Conservation (phyloP, 2,797 vertebrate species). For the Pseudochaenichthys georgianus region DNA sequence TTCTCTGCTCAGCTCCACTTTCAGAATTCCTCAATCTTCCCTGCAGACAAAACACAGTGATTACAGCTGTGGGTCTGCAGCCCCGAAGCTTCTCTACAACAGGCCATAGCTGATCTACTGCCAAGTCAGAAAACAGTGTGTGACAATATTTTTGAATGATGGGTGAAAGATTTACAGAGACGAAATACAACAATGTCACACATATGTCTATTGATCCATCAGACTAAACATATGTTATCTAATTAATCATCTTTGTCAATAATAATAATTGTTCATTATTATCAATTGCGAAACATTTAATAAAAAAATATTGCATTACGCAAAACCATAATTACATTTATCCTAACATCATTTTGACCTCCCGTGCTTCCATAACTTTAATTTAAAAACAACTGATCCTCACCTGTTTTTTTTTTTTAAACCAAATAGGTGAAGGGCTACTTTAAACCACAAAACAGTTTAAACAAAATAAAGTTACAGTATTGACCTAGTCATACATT, state of each 20-base stretch:
- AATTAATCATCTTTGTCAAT: neutral
- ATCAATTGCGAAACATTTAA: neutral
- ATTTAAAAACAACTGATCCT: neutral
- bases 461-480: neutral
- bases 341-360: neutral
- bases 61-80: slow-evolving; percentile 72
- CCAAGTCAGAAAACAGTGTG: slow-evolving; percentile 34
- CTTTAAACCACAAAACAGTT: neutral
- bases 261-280: neutral
- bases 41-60: slow-evolving; percentile 73
- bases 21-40: slow-evolving; percentile 70
- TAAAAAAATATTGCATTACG: neutral
- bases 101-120: slow-evolving; percentile 64
- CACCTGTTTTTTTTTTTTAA: neutral
- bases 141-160: slow-evolving; percentile 15
- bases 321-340: neutral
- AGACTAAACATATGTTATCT: neutral
- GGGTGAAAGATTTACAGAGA: slow-evolving; percentile 21
- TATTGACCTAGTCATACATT: neutral
- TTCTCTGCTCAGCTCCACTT: slow-evolving; percentile 63
- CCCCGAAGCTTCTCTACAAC: slow-evolving; percentile 57
- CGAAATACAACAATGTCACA: slow-evolving; percentile 15
- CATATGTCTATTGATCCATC: neutral
- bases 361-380: too few species aligned
- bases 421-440: neutral